Evolutionary conservation across 1,140 invertebrate species (phyloP).

Genomic region (Carposina sasakii): DNA sequence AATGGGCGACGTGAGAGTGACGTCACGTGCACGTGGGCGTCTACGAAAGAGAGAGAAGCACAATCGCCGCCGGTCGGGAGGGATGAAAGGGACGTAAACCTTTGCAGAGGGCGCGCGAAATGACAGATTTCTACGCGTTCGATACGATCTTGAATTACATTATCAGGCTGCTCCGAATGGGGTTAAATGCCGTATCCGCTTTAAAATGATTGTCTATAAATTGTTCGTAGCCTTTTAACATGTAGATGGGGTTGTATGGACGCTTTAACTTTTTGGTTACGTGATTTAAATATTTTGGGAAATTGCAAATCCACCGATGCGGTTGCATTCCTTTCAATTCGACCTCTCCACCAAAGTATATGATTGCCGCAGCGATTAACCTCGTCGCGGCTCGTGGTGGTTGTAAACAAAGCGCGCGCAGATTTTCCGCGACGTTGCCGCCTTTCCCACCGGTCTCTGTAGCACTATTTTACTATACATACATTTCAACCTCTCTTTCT

Average conservation of each 20-base stretch:
- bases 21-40: slow-evolving; percentile 65
- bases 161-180: slow-evolving; percentile 31
- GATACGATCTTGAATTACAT: slow-evolving; percentile 62
- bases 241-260: too few relatives aligned
- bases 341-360: too few relatives aligned
- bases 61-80: slow-evolving; percentile 10
- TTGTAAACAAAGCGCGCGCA: slow-evolving; percentile 55
- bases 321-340: too few relatives aligned
- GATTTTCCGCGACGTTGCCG: slow-evolving; percentile 39
- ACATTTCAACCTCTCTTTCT: too few relatives aligned
- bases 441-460: slow-evolving; percentile 22
- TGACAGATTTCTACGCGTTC: slow-evolving; percentile 60
- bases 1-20: slow-evolving; percentile 38
- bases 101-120: slow-evolving; percentile 46
- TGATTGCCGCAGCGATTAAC: slow-evolving; percentile 16
- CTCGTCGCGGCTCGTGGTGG: slow-evolving; percentile 26
- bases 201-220: slow-evolving; percentile 12
- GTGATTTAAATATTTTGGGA: too few relatives aligned
- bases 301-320: too few relatives aligned
- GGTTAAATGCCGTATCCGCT: slow-evolving; percentile 30
- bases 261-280: too few relatives aligned
- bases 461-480: slow-evolving; percentile 33
- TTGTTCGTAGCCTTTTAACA: too few relatives aligned
- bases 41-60: slow-evolving; percentile 38
- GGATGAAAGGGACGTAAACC: slow-evolving; percentile 25